Conservation (phyloP, 2,888 invertebrate genomes). For the Aphodius granarius region DNA sequence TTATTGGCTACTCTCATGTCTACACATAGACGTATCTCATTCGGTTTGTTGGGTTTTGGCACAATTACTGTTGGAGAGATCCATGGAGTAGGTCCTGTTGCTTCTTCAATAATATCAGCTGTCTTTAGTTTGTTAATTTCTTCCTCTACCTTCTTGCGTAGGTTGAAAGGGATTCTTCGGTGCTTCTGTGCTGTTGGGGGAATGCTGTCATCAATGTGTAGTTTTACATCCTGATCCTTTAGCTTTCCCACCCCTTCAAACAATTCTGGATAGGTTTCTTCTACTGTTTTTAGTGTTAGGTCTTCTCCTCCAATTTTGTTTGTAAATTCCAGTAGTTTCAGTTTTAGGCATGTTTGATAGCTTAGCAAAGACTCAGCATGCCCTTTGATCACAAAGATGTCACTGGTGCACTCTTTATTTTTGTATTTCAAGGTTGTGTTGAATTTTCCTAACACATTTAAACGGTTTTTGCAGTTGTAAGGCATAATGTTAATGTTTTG, state of each 20-base stretch:
- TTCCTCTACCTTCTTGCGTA: conserved; percentile 26
- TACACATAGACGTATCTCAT: conserved; percentile 30
- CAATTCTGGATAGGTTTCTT: conserved; percentile 2
- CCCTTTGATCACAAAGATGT: neutral
- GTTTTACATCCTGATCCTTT: conserved; percentile 25
- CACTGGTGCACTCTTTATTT: neutral
- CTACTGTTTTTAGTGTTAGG: neutral
- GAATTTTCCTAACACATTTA: neutral
- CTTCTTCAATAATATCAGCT: conserved; percentile 31
- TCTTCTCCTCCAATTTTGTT: neutral
- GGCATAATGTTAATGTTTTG: neutral
- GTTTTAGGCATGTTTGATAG: neutral
- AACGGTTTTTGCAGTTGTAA: neutral
- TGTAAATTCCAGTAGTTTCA: neutral
- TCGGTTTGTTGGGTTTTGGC: conserved; percentile 27
- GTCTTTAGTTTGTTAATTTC: conserved; percentile 26
- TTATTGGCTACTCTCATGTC: conserved; percentile 34
- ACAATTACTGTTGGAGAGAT: conserved; percentile 34
- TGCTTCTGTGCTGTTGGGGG: conserved; percentile 29
- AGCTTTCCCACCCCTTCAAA: conserved; percentile 34
- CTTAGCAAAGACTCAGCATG: neutral
- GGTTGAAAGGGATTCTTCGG: conserved; percentile 29
- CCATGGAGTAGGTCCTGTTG: conserved; percentile 30
- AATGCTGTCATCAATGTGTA: conserved; percentile 28
- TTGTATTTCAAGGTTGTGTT: neutral